Percentiles rank a stretch among this genome's conserved stretches.
Evolutionary conservation across 2,113 vertebrate genomes (phyloP).

Genomic region (Trichechus manatus): DNA sequence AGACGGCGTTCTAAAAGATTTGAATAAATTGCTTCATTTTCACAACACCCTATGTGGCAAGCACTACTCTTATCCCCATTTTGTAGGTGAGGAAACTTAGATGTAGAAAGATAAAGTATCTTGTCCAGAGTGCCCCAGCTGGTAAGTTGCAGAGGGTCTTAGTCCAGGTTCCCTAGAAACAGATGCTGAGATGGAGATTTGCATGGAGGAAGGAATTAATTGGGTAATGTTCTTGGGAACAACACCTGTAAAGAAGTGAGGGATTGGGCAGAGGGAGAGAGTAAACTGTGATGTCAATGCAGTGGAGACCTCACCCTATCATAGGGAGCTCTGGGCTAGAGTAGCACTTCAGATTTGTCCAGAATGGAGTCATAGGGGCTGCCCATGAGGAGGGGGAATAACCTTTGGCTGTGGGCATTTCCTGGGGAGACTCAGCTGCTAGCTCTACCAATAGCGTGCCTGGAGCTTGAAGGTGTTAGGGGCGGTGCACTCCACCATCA

Average conservation of each 20-base stretch:
- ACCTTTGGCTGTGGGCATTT: not conserved
- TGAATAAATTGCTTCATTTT: not conserved
- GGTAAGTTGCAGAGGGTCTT: not conserved
- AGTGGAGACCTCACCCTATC: not conserved
- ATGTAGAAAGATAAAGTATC: not conserved
- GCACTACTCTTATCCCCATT: not conserved
- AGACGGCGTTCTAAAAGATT: not conserved
- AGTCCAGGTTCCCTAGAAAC: not conserved
- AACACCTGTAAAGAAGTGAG: not conserved
- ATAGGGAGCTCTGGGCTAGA: not conserved
- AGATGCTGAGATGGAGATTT: not conserved
- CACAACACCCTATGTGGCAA: not conserved
- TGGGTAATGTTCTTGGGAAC: not conserved
- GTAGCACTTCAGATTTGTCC: not conserved
- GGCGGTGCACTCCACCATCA: not conserved
- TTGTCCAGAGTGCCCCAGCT: not conserved
- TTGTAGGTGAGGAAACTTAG: not conserved
- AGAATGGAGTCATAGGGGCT: not conserved
- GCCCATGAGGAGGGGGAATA: not conserved
- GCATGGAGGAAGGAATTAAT: not conserved
- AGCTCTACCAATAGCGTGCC: too few relatives aligned
- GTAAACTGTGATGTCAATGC: accelerated
- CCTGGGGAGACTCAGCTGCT: not conserved
- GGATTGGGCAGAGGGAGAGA: not conserved
- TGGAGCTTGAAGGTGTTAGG: not conserved